Conservation (phyloP, 2,113 vertebrate species). For the Miniopterus natalensis region DNA sequence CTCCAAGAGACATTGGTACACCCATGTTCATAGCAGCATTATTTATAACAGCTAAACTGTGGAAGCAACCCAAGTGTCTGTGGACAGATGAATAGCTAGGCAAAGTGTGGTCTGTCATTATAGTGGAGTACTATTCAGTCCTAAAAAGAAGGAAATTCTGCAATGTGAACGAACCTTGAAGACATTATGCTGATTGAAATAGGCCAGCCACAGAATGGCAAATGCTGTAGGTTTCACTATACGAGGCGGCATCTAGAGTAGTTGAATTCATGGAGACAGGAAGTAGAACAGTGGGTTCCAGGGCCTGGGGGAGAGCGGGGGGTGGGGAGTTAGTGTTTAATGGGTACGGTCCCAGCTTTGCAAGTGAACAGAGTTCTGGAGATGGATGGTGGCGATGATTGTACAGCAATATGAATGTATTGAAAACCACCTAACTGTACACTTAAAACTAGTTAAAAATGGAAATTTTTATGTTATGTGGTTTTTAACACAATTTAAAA, state of each 20-base stretch:
- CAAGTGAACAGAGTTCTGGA: neutral
- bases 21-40: neutral
- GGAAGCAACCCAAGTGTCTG: neutral
- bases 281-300: neutral
- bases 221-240: neutral
- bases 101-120: neutral
- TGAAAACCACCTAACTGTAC: neutral
- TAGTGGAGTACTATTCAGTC: neutral
- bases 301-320: no score
- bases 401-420: neutral
- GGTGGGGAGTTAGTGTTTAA: neutral
- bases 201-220: neutral
- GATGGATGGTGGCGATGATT: accelerated
- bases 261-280: neutral
- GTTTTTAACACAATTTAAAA: neutral
- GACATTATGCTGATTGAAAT: neutral
- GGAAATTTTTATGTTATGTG: neutral
- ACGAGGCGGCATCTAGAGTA: neutral
- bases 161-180: neutral
- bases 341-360: neutral
- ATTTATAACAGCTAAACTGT: neutral
- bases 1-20: neutral
- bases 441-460: neutral
- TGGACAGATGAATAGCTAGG: neutral
- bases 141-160: neutral